These are phyloP conservation scores for Crenuchus spilurus DNA, from an alignment of 2,797 vertebrate species.

Conservation along the genomic window DNA sequence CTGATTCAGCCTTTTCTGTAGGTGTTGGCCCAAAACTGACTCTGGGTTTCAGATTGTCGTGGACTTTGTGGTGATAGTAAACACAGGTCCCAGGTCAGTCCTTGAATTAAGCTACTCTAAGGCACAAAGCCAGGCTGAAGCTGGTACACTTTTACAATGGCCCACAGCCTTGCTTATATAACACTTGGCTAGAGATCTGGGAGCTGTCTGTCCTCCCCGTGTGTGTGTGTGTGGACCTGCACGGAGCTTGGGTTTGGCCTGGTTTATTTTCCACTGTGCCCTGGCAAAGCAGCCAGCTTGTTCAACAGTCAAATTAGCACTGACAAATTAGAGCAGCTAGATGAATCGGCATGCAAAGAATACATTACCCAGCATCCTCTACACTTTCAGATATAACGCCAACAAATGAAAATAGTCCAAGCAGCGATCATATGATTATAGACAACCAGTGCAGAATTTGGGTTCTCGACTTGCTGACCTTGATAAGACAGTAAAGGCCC, in stretches of 20 bases:
- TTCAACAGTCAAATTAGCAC: conserved; percentile 37
- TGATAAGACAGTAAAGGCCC: too few species aligned
- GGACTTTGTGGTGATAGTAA: neutral
- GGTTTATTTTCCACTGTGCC: conserved; percentile 25
- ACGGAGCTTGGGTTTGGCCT: conserved; percentile 4
- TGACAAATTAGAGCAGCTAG: conserved; percentile 34
- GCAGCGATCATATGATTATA: too few species aligned
- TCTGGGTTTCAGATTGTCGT: too few species aligned
- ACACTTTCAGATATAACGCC: neutral
- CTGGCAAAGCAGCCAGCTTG: conserved; percentile 21
- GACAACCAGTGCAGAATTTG: too few species aligned
- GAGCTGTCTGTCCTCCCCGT: conserved; percentile 20
- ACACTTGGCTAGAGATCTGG: conserved; percentile 24
- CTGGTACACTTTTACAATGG: conserved; percentile 17
- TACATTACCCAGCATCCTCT: conserved; percentile 19
- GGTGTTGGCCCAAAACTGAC: too few species aligned
- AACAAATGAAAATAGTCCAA: neutral
- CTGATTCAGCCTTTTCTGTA: too few species aligned
- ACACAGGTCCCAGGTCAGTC: neutral
- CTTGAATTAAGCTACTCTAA: neutral
- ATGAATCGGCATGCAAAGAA: neutral
- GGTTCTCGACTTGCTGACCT: too few species aligned
- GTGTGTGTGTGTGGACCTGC: conserved; percentile 5
- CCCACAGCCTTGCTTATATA: conserved; percentile 32
- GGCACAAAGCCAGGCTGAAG: conserved; percentile 6